Evolutionary conservation across 2,888 invertebrate species (phyloP).

Genomic region (Lamproptera curius): DNA sequence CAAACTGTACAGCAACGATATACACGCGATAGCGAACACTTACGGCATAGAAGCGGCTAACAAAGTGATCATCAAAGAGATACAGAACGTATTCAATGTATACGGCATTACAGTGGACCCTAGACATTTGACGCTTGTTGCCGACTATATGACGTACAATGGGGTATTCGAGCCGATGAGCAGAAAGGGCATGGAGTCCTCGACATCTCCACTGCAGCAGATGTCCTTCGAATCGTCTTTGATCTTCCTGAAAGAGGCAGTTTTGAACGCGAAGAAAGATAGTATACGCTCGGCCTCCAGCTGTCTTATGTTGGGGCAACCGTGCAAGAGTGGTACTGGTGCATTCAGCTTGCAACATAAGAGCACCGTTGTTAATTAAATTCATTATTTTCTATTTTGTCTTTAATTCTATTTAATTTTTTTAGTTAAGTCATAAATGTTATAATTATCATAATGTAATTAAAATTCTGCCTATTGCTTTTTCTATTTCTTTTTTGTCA

Average conservation of each 20-base stretch:
- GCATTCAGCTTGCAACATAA: constrained; percentile 74
- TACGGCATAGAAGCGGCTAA: constrained; percentile 98
- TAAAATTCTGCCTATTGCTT: too few relatives aligned
- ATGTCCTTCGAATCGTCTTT: constrained; percentile 98
- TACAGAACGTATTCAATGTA: constrained; percentile 96
- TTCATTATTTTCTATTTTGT: too few relatives aligned
- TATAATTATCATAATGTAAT: too few relatives aligned
- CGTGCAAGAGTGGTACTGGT: constrained; percentile 91
- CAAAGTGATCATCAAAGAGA: constrained; percentile 94
- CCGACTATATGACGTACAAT: constrained; percentile 98
- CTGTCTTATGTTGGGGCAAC: constrained; percentile 91
- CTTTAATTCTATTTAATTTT: too few relatives aligned
- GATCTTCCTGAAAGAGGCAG: constrained; percentile 89
- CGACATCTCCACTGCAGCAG: constrained; percentile 96
- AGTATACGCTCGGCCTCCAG: constrained; percentile 90
- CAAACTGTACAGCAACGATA: constrained; percentile 94
- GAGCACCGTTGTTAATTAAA: constrained; percentile 38
- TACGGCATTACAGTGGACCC: constrained; percentile 98
- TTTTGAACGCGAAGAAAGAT: constrained; percentile 85
- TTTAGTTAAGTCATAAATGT: too few relatives aligned
- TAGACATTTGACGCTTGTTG: constrained; percentile 93
- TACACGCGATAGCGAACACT: constrained; percentile 91
- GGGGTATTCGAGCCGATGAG: constrained; percentile 94
- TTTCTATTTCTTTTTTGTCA: too few relatives aligned
- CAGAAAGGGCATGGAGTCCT: constrained; percentile 92